Base-by-base conservation (phyloP, 2,888 invertebrate species). In the Tholera decimalis region DNA sequence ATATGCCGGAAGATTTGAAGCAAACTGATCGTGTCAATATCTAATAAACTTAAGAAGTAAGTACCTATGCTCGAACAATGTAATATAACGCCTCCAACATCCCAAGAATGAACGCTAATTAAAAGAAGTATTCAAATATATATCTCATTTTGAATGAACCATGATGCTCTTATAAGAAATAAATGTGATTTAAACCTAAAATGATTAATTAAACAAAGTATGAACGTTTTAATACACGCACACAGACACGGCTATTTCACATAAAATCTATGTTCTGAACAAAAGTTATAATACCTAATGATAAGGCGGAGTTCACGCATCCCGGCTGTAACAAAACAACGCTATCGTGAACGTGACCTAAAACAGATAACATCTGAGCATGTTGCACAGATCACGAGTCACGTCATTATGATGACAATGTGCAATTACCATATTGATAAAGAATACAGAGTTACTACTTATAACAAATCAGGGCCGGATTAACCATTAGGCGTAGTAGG, bases 241-340 rank as follows among this genome's bases (percentile, higher is more conserved):
- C 15, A 15, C 39, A 20, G 49, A 57, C 44, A 61, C 56, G 54
- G 46, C 3, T 59, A 41, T 64, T 62, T 44, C 39, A 41, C 9
- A 41, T 22, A 43, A 35, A 75, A 64, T 44, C 8, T 50, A 50
- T 60, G 18, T 49, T 64, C 41, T 20, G 8, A 63, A 53, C 55
- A 39, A 50, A 37, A 26, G 73, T 77, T 76, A 54, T 68, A 67
- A 57, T 58, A n/a, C n/a, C n/a, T n/a, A 33, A 62, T 71, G 61
- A 76, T 70, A 79, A 67, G 58, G 51, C 54, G 18, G 4, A 35
- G 67, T 77, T 71, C 77, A 74, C 60, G 74, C 77, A 49, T 76
- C 63, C 18, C 8, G 49, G 43, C 22, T 50, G 30, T 51, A 72
- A 61, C 73, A 63, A 49, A 68, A 76, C 68, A 68, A 22, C 46